A percentile compares a stretch with the other conserved stretches of the same genome.
These are phyloP conservation scores for Acholoe squamosa DNA, from an alignment of 2,888 invertebrate genomes.

Conservation along the genomic window DNA sequence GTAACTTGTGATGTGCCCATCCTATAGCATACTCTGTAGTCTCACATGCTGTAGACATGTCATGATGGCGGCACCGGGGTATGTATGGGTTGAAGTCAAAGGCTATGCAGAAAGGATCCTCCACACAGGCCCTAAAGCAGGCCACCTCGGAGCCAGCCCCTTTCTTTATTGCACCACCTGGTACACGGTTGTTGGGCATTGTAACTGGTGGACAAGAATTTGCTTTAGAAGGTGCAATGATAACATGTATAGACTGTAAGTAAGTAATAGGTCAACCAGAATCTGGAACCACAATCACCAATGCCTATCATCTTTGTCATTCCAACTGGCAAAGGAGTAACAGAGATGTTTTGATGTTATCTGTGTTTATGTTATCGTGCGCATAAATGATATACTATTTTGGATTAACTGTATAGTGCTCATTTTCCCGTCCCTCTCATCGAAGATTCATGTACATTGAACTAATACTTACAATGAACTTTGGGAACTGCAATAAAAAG, in stretches of 20 bases:
- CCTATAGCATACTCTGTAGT: not conserved
- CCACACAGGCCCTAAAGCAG: not conserved
- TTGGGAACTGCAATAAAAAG: not conserved
- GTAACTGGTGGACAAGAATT: not conserved
- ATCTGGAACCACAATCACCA: too few relatives aligned
- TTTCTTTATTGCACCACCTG: not conserved
- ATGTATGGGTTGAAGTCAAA: not conserved
- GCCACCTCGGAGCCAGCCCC: not conserved
- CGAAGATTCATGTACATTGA: not conserved
- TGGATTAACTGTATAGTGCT: too few relatives aligned
- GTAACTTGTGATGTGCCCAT: constrained; percentile 32
- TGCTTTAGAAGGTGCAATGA: not conserved
- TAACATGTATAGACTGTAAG: too few relatives aligned
- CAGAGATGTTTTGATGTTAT: too few relatives aligned
- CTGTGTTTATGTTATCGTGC: too few relatives aligned
- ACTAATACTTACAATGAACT: not conserved
- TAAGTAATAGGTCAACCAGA: too few relatives aligned
- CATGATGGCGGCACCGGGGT: not conserved
- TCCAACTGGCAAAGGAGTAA: too few relatives aligned
- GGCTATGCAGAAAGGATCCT: not conserved
- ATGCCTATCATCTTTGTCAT: too few relatives aligned
- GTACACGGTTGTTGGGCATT: not conserved
- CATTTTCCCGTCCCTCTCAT: too few relatives aligned
- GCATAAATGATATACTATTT: too few relatives aligned
- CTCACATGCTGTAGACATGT: not conserved